Base-by-base conservation (phyloP, 2,797 vertebrate species). In the Silurus lanzhouensis region DNA sequence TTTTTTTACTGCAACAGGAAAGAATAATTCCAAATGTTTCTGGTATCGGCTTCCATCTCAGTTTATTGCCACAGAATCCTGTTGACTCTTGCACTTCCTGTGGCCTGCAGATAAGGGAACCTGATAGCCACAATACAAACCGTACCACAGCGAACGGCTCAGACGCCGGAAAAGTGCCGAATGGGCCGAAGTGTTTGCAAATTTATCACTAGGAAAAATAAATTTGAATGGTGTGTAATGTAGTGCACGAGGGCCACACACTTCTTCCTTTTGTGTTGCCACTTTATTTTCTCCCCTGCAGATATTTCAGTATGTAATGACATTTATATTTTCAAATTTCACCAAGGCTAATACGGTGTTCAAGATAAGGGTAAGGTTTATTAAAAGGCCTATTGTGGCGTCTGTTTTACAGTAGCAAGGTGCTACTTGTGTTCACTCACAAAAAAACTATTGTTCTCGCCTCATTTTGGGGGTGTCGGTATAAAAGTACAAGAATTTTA, bases 61-160 rank as follows among this genome's bases (percentile, higher is more conserved):
- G 92, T 94, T 94, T 95, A 94, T 93, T 91, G 93, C 84, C 57
- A 88, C 90, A 91, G 89, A 92, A 95, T 95, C 94, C 95, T 96
- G 94, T 94, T 90, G 94, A 94, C 91, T 95, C 93, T 92, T 92
- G 88, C 88, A 92, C 93, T 96, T 96, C 94, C 95, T 95, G 88
- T 94, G 90, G 90, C 91, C 89, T 92, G 92, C 90, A 93, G 95
- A 96, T 96, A 95, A 95, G 94, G 91, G 94, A 93, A 90, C 74
- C 83, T 86, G 91, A 89, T 93, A 91, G 93, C 93, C 94, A 93
- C 93, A 90, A 90, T 91, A 92, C 91, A 88, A 61, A 87, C 91
- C 46, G 74, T 27, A 63, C 44, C 72, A 76, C 27, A 5, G 46
- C 60, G 57, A 85, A 27, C 70, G 89, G 90, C 91, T 90, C 87